These are phyloP conservation scores for Tineola bisselliella DNA, from an alignment of 2,888 invertebrate genomes.

Conservation along the genomic window DNA sequence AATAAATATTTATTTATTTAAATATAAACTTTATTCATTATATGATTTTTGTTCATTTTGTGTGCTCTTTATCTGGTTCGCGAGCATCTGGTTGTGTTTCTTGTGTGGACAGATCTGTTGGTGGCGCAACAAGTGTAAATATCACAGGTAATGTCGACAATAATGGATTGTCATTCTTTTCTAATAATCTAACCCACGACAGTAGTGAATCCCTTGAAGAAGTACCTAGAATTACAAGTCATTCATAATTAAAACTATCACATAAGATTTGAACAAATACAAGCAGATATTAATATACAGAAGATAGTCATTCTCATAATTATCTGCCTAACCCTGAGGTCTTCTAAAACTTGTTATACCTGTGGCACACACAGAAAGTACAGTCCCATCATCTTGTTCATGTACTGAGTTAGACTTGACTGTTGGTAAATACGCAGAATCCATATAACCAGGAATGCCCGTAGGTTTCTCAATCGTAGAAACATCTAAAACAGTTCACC, in stretches of 20 bases:
- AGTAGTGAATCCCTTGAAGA: slow-evolving; percentile 89
- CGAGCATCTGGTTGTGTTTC: slow-evolving; percentile 34
- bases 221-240: slow-evolving; percentile 72
- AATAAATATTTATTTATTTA: too few species aligned
- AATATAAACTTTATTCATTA: slow-evolving; percentile 4
- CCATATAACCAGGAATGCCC: slow-evolving; percentile 59
- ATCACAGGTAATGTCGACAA: slow-evolving; percentile 82
- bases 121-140: slow-evolving; percentile 79
- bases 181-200: slow-evolving; percentile 89
- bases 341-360: slow-evolving; percentile 41
- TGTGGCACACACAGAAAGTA: slow-evolving; percentile 89
- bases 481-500: slow-evolving; percentile 70
- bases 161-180: slow-evolving; percentile 77
- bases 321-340: too few species aligned
- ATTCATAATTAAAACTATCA: too few species aligned
- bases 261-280: too few species aligned
- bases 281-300: too few species aligned
- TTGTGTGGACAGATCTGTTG: slow-evolving; percentile 45
- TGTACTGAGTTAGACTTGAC: slow-evolving; percentile 75
- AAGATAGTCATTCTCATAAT: too few species aligned
- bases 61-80: slow-evolving; percentile 13
- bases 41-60: slow-evolving; percentile 22
- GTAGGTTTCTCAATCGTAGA: slow-evolving; percentile 71
- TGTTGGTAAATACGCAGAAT: slow-evolving; percentile 48
- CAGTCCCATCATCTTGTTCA: slow-evolving; percentile 92